These are phyloP conservation scores for Andrena fulva DNA, from an alignment of 2,888 invertebrate genomes.

Conservation along the genomic window DNA sequence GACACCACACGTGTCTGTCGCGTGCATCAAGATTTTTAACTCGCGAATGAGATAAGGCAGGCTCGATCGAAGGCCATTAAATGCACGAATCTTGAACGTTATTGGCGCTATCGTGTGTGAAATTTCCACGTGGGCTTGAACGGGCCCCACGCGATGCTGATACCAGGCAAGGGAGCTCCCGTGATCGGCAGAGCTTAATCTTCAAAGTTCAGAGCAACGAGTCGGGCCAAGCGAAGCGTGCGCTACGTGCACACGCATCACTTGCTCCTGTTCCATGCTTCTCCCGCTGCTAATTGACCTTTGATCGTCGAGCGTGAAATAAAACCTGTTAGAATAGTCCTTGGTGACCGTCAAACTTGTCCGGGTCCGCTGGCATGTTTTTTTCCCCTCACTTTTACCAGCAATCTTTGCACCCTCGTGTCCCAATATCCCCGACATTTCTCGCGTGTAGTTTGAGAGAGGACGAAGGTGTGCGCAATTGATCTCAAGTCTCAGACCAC, in stretches of 20 bases:
- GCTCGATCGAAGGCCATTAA: neutral
- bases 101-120: conserved; percentile 38
- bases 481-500: too few species aligned
- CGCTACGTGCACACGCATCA: conserved; percentile 32
- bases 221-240: conserved; percentile 39
- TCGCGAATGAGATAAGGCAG: neutral
- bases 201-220: conserved; percentile 59
- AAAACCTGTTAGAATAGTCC: conserved; percentile 30
- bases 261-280: conserved; percentile 28
- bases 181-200: conserved; percentile 48
- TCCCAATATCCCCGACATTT: too few species aligned
- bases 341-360: conserved; percentile 10
- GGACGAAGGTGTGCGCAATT: too few species aligned
- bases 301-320: conserved; percentile 65
- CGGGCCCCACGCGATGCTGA: conserved; percentile 25
- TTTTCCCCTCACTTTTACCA: neutral
- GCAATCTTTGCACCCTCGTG: neutral
- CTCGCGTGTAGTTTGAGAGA: too few species aligned
- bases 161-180: conserved; percentile 22
- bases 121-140: conserved; percentile 39
- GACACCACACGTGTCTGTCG: neutral
- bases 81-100: conserved; percentile 19
- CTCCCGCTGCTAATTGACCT: conserved; percentile 55
- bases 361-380: neutral
- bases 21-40: neutral